Evolutionary conservation across 2,113 vertebrate genomes (phyloP).

Genomic region (Corythoichthys intestinalis): DNA sequence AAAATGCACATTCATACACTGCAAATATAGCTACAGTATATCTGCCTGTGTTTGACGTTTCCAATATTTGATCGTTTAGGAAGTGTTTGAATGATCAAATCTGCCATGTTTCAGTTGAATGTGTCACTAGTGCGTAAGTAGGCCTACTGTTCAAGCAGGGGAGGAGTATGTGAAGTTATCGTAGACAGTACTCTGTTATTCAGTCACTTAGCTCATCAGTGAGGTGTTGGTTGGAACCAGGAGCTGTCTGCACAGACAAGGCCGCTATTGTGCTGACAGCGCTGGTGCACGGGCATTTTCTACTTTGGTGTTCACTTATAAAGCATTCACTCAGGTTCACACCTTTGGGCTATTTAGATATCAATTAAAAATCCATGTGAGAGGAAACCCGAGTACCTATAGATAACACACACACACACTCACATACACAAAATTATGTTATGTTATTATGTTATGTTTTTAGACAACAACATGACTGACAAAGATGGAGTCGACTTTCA

Average conservation of each 20-base stretch:
- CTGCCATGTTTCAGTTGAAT: background rate
- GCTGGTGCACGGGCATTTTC: background rate
- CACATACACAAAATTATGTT: no score
- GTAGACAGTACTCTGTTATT: slow-evolving; percentile 18
- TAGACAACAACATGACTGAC: no score
- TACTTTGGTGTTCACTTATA: slow-evolving; percentile 8
- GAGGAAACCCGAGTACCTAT: no score
- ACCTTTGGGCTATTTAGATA: background rate
- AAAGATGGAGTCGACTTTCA: no score
- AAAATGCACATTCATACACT: no score
- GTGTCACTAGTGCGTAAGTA: no score
- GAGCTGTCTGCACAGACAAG: slow-evolving; percentile 32
- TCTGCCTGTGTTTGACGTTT: no score
- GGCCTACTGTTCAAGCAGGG: background rate
- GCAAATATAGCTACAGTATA: no score
- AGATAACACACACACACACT: no score
- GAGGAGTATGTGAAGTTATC: slow-evolving; percentile 13
- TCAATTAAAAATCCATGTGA: background rate
- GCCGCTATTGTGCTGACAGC: slow-evolving; percentile 26
- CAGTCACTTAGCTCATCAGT: slow-evolving; percentile 28
- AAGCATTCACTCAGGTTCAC: slow-evolving; percentile 12
- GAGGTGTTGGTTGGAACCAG: slow-evolving; percentile 40
- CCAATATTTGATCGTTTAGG: background rate
- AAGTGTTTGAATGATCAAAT: background rate
- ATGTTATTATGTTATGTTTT: no score